These are phyloP conservation scores for Colostygia pectinataria DNA, from an alignment of 2,888 invertebrate species.

Conservation along the genomic window DNA sequence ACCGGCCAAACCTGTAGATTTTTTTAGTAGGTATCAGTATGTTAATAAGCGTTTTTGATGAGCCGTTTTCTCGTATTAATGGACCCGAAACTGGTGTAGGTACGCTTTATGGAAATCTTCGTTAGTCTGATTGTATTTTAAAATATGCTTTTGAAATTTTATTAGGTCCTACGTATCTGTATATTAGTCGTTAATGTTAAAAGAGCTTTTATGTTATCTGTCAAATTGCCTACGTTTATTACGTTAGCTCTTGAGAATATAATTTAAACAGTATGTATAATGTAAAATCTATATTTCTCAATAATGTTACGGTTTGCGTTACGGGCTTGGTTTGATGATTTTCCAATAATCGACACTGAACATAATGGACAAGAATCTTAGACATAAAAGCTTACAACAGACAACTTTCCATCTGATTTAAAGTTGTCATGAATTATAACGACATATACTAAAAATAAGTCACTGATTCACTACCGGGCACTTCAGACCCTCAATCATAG, in stretches of 20 bases:
- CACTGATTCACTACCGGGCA: conserved; percentile 39
- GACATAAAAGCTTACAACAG: no score
- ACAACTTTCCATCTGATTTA: not conserved
- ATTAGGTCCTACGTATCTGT: conserved; percentile 27
- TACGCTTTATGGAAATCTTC: conserved; percentile 32
- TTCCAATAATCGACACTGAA: no score
- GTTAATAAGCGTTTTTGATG: conserved; percentile 31
- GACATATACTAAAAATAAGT: conserved; percentile 8
- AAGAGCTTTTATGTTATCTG: conserved; percentile 21
- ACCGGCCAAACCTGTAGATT: not conserved
- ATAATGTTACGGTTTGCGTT: no score
- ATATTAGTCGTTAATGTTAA: conserved; percentile 14
- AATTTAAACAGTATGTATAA: no score
- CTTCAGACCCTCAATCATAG: conserved; percentile 39
- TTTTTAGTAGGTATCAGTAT: conserved; percentile 23
- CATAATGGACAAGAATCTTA: no score
- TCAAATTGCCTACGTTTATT: conserved; percentile 5
- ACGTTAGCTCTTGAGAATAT: no score
- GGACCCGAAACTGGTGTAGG: conserved; percentile 31
- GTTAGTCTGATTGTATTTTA: conserved; percentile 34
- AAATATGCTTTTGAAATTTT: conserved; percentile 35
- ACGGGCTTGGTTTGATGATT: no score
- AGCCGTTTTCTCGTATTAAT: conserved; percentile 32
- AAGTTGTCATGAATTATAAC: conserved; percentile 18
- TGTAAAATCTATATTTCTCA: no score